A percentile compares a stretch with the other conserved stretches of the same genome.
phyloP scores from a whole-genome alignment of 2,888 invertebrate genomes.

The Galerucella calmariensis region DNA sequence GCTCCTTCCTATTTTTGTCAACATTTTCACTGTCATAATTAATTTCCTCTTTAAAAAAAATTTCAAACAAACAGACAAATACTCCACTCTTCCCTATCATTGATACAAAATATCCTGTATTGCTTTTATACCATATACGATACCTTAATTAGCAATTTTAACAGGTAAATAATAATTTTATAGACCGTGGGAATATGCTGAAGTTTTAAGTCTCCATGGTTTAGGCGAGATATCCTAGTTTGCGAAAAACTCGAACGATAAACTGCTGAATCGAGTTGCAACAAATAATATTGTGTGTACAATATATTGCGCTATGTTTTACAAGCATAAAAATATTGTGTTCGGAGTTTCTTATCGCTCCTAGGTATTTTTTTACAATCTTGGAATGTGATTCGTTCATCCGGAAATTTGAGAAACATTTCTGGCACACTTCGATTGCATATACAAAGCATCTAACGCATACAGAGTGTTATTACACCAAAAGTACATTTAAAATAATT shows the following conservation, averaged over 20 bases:
- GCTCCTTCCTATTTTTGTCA: no score
- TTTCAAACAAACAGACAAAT: background rate
- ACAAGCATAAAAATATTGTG: constrained; percentile 40
- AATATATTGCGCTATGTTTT: constrained; percentile 30
- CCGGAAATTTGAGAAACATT: constrained; percentile 41
- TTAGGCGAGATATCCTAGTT: constrained; percentile 35
- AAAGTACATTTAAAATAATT: no score
- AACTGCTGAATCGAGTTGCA: constrained; percentile 38
- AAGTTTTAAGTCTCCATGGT: constrained; percentile 45
- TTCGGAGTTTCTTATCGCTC: constrained; percentile 37
- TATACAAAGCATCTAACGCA: background rate
- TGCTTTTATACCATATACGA: background rate
- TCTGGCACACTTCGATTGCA: background rate
- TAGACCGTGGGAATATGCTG: constrained; percentile 53
- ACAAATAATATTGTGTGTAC: constrained; percentile 28
- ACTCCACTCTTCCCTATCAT: background rate
- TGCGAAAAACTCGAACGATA: constrained; percentile 32
- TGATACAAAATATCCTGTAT: constrained; percentile 40
- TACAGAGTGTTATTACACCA: background rate
- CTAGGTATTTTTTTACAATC: constrained; percentile 30
- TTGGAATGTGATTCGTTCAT: constrained; percentile 38
- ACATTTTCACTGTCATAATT: no score
- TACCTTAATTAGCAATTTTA: constrained; percentile 43
- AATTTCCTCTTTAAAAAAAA: no score
- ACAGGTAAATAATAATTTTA: constrained; percentile 45